phyloP scores from a whole-genome alignment of 1,140 invertebrate species.

The Neomicropteryx cornuta region DNA sequence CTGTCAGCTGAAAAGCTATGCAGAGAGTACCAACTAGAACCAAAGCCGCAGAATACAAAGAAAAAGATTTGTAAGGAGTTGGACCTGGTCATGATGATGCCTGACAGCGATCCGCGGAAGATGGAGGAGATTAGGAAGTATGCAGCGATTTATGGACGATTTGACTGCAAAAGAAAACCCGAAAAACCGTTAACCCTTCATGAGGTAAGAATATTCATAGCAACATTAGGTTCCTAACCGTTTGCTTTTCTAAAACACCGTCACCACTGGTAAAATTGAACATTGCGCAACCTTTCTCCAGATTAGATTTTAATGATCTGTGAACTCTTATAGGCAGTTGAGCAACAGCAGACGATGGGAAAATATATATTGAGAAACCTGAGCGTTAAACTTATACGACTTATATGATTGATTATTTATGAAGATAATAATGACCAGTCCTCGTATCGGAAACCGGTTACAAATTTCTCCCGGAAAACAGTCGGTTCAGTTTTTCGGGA shows the following conservation, averaged over 20 bases:
- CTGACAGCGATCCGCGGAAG: constrained; percentile 72
- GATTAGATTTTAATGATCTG: too few relatives aligned
- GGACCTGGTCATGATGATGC: constrained; percentile 83
- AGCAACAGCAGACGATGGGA: too few relatives aligned
- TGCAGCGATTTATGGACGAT: constrained; percentile 91
- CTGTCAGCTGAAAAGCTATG: constrained; percentile 74
- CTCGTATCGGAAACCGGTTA: too few relatives aligned
- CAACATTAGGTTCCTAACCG: too few relatives aligned
- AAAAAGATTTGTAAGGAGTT: constrained; percentile 89
- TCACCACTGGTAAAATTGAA: background rate
- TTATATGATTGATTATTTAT: too few relatives aligned
- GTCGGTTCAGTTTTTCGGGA: too few relatives aligned
- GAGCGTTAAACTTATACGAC: too few relatives aligned
- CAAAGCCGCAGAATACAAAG: constrained; percentile 81
- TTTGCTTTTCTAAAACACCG: constrained; percentile 1
- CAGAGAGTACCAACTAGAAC: constrained; percentile 73
- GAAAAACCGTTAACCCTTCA: constrained; percentile 93
- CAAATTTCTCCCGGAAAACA: too few relatives aligned
- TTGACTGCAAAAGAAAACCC: constrained; percentile 92
- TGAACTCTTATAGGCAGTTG: too few relatives aligned
- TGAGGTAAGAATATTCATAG: constrained; percentile 59
- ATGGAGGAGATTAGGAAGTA: constrained; percentile 94
- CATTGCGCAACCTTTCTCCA: too few relatives aligned
- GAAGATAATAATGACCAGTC: too few relatives aligned
- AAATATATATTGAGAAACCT: too few relatives aligned